Evolutionary conservation across 2,113 vertebrate species (phyloP), one percentile per base, ranked within the genome.

Genomic region (Catagonus wagneri): DNA sequence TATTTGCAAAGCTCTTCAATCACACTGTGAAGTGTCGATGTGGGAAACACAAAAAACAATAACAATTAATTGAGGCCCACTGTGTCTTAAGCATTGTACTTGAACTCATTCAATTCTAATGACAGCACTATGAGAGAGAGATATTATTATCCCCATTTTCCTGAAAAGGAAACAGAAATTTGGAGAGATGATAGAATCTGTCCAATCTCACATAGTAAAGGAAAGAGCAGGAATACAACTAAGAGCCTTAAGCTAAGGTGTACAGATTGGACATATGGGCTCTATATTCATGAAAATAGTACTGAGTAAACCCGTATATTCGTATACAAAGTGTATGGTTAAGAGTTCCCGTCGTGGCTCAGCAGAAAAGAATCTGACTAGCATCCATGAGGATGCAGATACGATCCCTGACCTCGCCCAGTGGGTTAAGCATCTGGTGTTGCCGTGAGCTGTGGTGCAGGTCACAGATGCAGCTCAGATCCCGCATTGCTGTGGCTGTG

Each of bases 71-170:
- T 85, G 39, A 94, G 36, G 36, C 14, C 44, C 32, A 56, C 12
- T 85, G 19, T 58, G 14, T 66, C 85, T 92, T 44, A 84, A 94
- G 10, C 76, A 93, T 32, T 58, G n/a, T n/a, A 60, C 39, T 89
- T 85, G 81, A 93, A 84, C 29, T 58, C 63, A 83, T 85, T 72
- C 34, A 90, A 34, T 90, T 90, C 34, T 81, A 96, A 94, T 23
- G 80, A 91, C 15, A 88, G 85, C 56, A 61, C 56, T 89, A 16
- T 29, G 63, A 68, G 50, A 69, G 36, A 39, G 78, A 85, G 25
- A 63, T 23, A 20, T 75, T 78, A 92, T 94, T 91, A 94, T 61
- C 61, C n/a, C 20, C 50, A 63, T 78, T 96, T 93, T 83, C 78
- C 44, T 81, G 65, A 96, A 97, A 79, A 87, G 69, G 23, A 56